Evolutionary conservation across 2,797 vertebrate genomes (phyloP).

Genomic region (Erpetoichthys calabaricus): DNA sequence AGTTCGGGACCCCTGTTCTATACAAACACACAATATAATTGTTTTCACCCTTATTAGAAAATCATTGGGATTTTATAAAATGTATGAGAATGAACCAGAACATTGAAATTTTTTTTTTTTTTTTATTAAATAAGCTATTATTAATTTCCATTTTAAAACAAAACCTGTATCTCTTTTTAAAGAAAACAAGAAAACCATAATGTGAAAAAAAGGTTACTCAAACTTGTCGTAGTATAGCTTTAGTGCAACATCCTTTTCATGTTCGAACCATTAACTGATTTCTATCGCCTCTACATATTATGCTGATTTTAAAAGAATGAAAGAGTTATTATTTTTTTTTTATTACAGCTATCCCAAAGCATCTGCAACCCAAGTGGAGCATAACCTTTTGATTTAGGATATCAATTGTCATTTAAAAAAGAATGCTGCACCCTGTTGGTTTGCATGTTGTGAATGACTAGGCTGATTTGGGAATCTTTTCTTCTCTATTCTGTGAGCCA

Average conservation of each 20-base stretch:
- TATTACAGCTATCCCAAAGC: neutral
- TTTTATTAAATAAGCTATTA: no score
- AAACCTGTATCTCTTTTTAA: no score
- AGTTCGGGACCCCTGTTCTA: no score
- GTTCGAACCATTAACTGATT: constrained; percentile 8
- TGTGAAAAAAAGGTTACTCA: no score
- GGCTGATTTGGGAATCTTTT: neutral
- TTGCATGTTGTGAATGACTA: neutral
- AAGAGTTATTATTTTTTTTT: constrained; percentile 2
- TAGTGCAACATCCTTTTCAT: constrained; percentile 2
- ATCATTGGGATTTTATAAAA: no score
- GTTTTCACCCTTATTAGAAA: no score
- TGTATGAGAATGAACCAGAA: no score
- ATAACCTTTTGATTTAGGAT: neutral
- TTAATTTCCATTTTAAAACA: no score
- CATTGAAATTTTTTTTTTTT: no score
- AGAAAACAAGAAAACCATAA: no score
- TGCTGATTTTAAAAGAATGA: neutral
- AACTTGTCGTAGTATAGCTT: no score
- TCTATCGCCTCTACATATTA: constrained; percentile 5
- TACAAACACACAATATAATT: no score
- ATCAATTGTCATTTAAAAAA: neutral
- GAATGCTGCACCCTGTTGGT: neutral
- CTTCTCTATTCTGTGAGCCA: neutral
- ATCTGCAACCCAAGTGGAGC: neutral